Evolutionary conservation across 2,113 vertebrate genomes (phyloP).

Genomic region (Otus sunia): DNA sequence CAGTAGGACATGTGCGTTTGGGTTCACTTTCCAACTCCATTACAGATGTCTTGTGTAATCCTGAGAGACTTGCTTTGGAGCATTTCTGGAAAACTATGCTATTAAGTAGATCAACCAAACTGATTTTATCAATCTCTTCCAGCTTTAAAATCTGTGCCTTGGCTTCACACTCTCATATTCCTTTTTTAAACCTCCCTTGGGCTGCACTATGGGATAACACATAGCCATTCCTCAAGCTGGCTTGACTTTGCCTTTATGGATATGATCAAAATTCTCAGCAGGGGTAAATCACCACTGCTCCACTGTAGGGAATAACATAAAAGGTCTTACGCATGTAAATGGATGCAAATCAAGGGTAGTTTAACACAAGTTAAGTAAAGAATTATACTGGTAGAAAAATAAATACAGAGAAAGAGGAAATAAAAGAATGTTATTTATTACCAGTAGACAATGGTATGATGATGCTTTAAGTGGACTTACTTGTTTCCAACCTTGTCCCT

Average conservation of each 20-base stretch:
- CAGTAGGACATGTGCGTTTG: background rate
- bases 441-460: background rate
- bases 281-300: background rate
- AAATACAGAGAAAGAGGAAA: background rate
- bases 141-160: constrained; percentile 5
- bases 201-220: background rate
- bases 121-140: background rate
- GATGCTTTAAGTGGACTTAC: background rate
- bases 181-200: background rate
- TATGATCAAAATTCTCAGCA: background rate
- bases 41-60: background rate
- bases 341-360: background rate
- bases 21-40: background rate
- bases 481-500: background rate
- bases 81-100: background rate
- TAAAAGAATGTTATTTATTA: background rate
- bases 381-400: background rate
- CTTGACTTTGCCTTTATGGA: background rate
- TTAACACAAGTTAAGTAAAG: background rate
- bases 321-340: background rate
- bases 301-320: background rate
- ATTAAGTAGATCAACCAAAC: background rate
- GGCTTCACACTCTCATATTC: background rate
- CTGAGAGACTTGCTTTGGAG: background rate
- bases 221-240: background rate